These are phyloP conservation scores for Palythoa caribaeorum DNA, from an alignment of 92 coral and sea anemone species.

Conservation along the genomic window DNA sequence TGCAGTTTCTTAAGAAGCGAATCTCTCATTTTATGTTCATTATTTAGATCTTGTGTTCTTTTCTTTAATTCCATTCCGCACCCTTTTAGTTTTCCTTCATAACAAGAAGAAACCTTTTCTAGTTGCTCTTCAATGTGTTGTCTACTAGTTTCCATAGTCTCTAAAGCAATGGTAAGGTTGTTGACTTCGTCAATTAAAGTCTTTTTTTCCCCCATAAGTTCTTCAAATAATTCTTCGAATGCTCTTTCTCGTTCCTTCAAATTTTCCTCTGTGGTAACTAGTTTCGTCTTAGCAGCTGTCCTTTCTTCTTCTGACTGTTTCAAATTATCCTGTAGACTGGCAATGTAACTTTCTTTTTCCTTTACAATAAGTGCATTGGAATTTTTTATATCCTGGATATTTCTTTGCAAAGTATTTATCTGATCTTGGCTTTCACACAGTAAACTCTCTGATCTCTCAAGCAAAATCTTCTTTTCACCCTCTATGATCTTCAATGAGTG, in stretches of 20 bases:
- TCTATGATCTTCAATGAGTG: background rate
- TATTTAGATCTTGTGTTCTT: background rate
- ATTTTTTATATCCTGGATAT: background rate
- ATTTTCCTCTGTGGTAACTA: slow-evolving; percentile 15
- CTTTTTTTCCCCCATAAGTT: slow-evolving; percentile 60
- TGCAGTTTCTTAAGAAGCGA: slow-evolving; percentile 25
- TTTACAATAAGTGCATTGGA: background rate
- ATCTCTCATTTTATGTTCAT: slow-evolving; percentile 12
- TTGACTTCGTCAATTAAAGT: slow-evolving; percentile 19
- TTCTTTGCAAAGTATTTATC: background rate
- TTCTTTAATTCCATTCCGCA: background rate
- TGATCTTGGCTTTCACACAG: slow-evolving; percentile 16
- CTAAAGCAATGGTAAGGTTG: slow-evolving; percentile 41
- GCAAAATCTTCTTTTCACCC: background rate
- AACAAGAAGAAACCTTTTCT: background rate
- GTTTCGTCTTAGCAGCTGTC: background rate
- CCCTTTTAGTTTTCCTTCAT: slow-evolving; percentile 24
- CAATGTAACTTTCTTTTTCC: slow-evolving; percentile 21
- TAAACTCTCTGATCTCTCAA: background rate
- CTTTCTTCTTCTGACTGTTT: slow-evolving; percentile 25
- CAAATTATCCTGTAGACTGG: slow-evolving; percentile 6
- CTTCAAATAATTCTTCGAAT: slow-evolving; percentile 62
- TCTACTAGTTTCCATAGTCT: slow-evolving; percentile 27
- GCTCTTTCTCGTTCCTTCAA: slow-evolving; percentile 39
- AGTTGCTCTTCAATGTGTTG: background rate